Percentiles rank a stretch among this genome's conserved stretches.
These are phyloP conservation scores for Portunus trituberculatus DNA, from an alignment of 1,140 invertebrate species.

Conservation along the genomic window DNA sequence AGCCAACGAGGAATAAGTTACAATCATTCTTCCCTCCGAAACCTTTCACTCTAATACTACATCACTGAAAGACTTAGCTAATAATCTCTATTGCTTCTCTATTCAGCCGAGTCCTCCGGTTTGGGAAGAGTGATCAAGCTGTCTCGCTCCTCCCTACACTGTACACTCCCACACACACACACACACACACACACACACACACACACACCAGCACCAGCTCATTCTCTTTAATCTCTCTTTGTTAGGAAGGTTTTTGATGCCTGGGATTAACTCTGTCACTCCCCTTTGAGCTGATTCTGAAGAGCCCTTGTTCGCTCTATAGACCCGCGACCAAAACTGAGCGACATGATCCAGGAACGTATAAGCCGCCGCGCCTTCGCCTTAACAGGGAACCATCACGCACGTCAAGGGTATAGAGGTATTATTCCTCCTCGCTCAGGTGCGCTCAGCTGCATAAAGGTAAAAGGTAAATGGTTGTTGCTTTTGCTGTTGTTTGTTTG, in stretches of 20 bases:
- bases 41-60: neutral
- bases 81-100: neutral
- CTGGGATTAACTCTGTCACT: neutral
- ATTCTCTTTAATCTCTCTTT: neutral
- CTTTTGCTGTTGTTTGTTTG: neutral
- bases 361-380: neutral
- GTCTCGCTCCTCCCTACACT: neutral
- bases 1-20: too few relatives aligned
- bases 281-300: neutral
- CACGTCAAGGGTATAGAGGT: too few relatives aligned
- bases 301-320: conserved; percentile 6
- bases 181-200: neutral
- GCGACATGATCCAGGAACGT: neutral
- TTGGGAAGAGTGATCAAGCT: neutral
- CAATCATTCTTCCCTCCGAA: too few relatives aligned
- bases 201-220: neutral
- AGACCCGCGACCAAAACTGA: neutral
- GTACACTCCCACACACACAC: neutral
- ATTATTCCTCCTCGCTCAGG: too few relatives aligned
- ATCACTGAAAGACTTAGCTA: neutral
- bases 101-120: neutral
- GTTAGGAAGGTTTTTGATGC: conserved; percentile 20
- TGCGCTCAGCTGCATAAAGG: too few relatives aligned
- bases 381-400: neutral
- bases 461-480: neutral